phyloP scores from a whole-genome alignment of 2,888 invertebrate genomes.

The Dinocampus coccinellae region DNA sequence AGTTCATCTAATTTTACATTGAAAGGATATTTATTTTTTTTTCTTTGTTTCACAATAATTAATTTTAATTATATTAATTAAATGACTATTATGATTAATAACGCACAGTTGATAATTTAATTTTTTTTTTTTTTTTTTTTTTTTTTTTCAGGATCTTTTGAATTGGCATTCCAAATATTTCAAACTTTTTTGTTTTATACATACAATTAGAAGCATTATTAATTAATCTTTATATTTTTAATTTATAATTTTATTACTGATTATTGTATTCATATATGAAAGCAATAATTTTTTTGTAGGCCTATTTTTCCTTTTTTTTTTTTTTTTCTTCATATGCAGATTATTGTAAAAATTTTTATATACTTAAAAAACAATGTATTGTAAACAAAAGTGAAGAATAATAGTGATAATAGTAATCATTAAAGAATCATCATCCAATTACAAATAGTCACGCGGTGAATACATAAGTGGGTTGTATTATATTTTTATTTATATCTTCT shows the following conservation, averaged over 20 bases:
- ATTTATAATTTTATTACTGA: background rate
- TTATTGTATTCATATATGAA: background rate
- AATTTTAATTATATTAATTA: background rate
- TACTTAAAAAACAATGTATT: background rate
- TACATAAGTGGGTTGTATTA: background rate
- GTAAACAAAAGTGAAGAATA: no score
- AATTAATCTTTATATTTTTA: background rate
- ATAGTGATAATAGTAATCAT: background rate
- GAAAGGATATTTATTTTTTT: background rate
- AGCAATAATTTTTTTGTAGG: background rate
- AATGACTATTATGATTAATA: background rate
- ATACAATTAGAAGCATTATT: background rate
- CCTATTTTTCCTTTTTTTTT: background rate
- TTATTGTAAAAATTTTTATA: background rate
- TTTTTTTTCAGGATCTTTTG: no score
- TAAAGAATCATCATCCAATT: background rate
- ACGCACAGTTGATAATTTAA: no score
- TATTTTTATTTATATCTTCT: background rate
- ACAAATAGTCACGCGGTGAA: conserved; percentile 2
- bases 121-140: no score
- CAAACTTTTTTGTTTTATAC: no score
- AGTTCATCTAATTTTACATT: background rate
- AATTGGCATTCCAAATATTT: no score
- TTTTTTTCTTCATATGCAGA: no score
- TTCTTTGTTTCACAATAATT: background rate